Evolutionary conservation across 2,888 invertebrate species (phyloP).

Genomic region (Orthosia gothica): DNA sequence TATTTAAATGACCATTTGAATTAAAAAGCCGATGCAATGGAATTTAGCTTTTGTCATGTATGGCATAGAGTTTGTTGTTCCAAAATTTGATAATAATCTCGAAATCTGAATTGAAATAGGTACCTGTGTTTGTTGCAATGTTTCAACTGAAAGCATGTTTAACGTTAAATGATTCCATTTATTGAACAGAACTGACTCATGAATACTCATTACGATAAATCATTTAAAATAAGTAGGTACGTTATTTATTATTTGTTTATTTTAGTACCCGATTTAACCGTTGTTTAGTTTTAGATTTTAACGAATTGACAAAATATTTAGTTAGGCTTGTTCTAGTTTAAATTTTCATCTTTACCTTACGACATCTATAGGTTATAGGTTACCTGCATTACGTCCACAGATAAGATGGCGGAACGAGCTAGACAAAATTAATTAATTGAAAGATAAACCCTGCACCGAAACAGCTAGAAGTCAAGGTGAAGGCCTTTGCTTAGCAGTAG

Average conservation of each 20-base stretch:
- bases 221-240: conserved; percentile 13
- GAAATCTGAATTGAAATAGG: too few relatives aligned
- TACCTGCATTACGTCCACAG: too few relatives aligned
- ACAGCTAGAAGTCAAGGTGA: too few relatives aligned
- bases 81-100: too few relatives aligned
- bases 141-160: conserved; percentile 29
- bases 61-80: background rate
- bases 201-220: conserved; percentile 34
- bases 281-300: conserved; percentile 3
- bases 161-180: conserved; percentile 25
- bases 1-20: too few relatives aligned
- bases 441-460: too few relatives aligned
- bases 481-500: too few relatives aligned
- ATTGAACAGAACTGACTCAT: conserved; percentile 31
- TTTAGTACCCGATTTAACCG: conserved; percentile 27
- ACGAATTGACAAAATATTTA: background rate
- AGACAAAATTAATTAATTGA: too few relatives aligned
- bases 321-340: background rate
- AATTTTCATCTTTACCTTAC: too few relatives aligned
- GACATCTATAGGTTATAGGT: too few relatives aligned
- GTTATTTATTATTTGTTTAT: conserved; percentile 11
- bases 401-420: too few relatives aligned
- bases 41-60: background rate
- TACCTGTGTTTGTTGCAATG: background rate
- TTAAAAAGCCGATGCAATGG: too few relatives aligned